These are phyloP conservation scores for Sebastes paucispinis DNA, from an alignment of 2,797 vertebrate species.

Conservation along the genomic window DNA sequence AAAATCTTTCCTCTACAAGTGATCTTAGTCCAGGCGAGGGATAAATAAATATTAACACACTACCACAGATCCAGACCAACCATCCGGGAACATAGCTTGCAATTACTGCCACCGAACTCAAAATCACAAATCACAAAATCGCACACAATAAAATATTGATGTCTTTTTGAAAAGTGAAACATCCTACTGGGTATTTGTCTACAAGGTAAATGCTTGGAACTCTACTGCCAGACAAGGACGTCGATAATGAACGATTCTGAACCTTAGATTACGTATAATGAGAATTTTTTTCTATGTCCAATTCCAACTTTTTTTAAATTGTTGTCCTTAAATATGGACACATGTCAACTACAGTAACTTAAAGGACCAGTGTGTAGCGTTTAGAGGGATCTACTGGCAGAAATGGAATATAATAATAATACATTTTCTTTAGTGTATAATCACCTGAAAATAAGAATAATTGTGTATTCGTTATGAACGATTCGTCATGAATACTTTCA, in stretches of 20 bases:
- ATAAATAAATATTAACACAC: neutral
- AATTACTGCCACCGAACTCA: neutral
- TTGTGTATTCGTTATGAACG: too few species aligned
- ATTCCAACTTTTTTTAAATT: fast-evolving
- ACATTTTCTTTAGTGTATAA: too few species aligned
- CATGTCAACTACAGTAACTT: too few species aligned
- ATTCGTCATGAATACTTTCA: too few species aligned
- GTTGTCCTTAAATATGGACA: too few species aligned
- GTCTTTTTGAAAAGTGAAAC: neutral
- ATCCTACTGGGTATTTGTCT: neutral
- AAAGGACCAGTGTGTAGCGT: too few species aligned
- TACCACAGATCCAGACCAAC: neutral
- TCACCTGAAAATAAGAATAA: too few species aligned
- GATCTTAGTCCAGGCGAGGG: neutral
- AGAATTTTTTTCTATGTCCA: too few species aligned
- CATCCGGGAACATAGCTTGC: neutral
- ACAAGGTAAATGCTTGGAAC: neutral
- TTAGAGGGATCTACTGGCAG: too few species aligned
- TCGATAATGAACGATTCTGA: neutral
- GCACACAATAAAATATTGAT: neutral
- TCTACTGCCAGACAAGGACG: neutral
- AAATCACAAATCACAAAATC: neutral
- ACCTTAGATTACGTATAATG: too few species aligned
- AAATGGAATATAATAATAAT: too few species aligned
- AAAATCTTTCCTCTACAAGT: neutral